These are phyloP conservation scores for Pholis gunnellus DNA, from an alignment of 2,113 vertebrate genomes.

Conservation along the genomic window DNA sequence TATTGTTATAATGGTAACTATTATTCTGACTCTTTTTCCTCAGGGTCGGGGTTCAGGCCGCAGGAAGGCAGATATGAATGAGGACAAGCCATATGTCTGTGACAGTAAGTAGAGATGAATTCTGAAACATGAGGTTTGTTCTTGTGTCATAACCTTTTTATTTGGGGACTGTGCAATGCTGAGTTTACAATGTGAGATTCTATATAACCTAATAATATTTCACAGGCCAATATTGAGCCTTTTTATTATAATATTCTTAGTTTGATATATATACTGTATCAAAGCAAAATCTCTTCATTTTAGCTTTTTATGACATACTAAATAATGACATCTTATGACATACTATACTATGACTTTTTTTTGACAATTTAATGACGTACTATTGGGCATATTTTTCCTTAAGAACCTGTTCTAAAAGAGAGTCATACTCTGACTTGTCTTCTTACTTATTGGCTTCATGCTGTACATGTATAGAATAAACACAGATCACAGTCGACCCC, in stretches of 20 bases:
- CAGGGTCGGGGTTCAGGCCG: constrained; percentile 95
- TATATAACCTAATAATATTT: neutral
- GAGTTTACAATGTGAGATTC: neutral
- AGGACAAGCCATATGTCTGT: constrained; percentile 98
- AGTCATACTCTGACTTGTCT: too few relatives aligned
- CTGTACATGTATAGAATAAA: neutral
- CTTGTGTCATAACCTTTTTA: neutral
- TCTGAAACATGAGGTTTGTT: neutral
- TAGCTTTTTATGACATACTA: neutral
- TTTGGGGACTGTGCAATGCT: neutral
- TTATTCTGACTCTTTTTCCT: constrained; percentile 34
- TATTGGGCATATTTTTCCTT: neutral
- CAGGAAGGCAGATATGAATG: constrained; percentile 91
- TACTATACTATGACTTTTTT: neutral
- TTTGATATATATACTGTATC: neutral
- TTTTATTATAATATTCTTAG: neutral
- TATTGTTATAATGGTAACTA: neutral
- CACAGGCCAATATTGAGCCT: neutral
- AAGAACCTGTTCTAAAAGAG: neutral
- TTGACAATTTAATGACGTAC: neutral
- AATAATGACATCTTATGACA: neutral
- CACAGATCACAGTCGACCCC: neutral
- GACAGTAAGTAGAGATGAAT: constrained; percentile 90
- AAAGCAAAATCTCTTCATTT: neutral
- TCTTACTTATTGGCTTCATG: neutral